Percentiles rank a stretch among this genome's conserved stretches.
These are phyloP conservation scores for Marmota flaviventris DNA, from an alignment of 2,113 vertebrate genomes.

Conservation along the genomic window DNA sequence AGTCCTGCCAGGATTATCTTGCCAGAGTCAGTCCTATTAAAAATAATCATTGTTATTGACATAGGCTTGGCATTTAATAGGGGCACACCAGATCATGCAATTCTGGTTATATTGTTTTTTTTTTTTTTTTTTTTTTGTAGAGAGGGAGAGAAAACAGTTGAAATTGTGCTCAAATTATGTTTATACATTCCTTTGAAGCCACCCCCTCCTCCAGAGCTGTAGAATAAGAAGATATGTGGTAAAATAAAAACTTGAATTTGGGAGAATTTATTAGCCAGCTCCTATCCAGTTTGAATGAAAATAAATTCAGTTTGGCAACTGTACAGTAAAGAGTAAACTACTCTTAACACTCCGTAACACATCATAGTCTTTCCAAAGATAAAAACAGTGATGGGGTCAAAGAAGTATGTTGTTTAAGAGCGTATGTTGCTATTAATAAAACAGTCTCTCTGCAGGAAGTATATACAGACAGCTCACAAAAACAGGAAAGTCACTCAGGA, in stretches of 20 bases:
- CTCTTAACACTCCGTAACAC: conserved; percentile 68
- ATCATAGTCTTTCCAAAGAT: conserved; percentile 70
- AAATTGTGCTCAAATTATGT: neutral
- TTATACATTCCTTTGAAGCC: neutral
- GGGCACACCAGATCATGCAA: neutral
- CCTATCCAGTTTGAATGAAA: conserved; percentile 56
- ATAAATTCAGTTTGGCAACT: conserved; percentile 61
- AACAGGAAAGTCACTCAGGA: conserved; percentile 78
- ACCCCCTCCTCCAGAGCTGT: neutral
- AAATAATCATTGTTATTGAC: conserved; percentile 36
- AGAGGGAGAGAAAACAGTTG: neutral
- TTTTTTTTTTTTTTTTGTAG: neutral
- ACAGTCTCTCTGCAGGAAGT: conserved; percentile 70
- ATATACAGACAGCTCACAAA: conserved; percentile 72
- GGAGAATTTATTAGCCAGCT: conserved; percentile 1
- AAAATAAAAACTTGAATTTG: conserved; percentile 26
- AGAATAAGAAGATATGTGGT: neutral
- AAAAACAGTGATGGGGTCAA: conserved; percentile 63
- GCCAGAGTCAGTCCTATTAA: neutral
- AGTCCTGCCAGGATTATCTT: neutral
- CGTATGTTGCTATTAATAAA: conserved; percentile 72
- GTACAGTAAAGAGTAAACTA: conserved; percentile 39
- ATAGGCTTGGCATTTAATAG: neutral
- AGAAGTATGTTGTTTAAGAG: conserved; percentile 71
- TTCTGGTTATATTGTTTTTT: neutral